phyloP scores from a whole-genome alignment of 2,113 vertebrate species.

The Notiomystis cincta region DNA sequence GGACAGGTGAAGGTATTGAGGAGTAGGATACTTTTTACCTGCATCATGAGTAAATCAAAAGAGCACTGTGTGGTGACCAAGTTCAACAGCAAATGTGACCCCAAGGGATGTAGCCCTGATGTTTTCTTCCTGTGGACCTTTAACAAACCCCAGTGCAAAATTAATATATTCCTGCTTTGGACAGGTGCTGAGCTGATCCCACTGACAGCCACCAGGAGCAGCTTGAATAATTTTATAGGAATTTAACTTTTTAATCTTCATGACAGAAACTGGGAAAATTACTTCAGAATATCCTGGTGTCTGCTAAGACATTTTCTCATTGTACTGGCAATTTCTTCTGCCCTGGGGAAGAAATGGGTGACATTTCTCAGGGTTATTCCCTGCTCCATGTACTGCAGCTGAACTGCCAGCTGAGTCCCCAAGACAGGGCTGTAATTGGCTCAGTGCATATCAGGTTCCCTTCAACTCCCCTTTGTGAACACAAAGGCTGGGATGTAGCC shows the following conservation, averaged over 20 bases:
- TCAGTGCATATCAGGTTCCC: background rate
- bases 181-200: background rate
- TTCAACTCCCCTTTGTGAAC: background rate
- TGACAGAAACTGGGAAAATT: background rate
- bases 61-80: background rate
- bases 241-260: background rate
- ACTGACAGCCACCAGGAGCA: background rate
- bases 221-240: background rate
- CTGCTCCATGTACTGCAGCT: background rate
- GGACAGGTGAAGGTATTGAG: background rate
- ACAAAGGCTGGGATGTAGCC: background rate
- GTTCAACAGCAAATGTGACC: background rate
- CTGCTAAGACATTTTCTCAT: background rate
- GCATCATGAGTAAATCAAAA: background rate
- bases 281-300: background rate
- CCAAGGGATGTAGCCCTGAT: background rate
- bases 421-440: background rate
- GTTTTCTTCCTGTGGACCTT: background rate
- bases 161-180: background rate
- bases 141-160: background rate
- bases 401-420: background rate
- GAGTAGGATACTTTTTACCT: background rate
- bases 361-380: background rate
- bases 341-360: background rate
- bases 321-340: background rate